Evolutionary conservation across 2,888 invertebrate genomes (phyloP).

Genomic region (Nemapogon koenigi): DNA sequence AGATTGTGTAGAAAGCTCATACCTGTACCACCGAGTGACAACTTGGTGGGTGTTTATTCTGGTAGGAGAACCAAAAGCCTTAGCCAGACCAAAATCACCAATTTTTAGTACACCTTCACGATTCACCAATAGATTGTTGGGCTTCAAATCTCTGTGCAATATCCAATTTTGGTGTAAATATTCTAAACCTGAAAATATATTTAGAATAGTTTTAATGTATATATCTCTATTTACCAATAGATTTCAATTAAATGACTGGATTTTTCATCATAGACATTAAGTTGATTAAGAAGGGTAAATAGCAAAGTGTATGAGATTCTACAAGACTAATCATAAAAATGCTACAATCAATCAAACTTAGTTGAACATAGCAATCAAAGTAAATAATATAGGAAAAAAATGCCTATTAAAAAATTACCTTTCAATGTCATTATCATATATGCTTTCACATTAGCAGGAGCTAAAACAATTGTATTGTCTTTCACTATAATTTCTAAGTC

Average conservation of each 20-base stretch:
- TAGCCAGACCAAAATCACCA: conserved; percentile 98
- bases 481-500: conserved; percentile 95
- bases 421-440: conserved; percentile 94
- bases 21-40: conserved; percentile 93
- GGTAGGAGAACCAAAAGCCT: conserved; percentile 96
- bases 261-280: no score
- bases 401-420: conserved; percentile 54
- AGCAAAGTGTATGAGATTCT: no score
- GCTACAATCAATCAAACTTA: no score
- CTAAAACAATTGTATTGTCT: conserved; percentile 86
- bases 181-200: conserved; percentile 81
- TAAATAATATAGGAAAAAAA: not conserved
- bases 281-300: no score
- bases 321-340: no score
- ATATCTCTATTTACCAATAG: no score
- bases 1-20: conserved; percentile 15
- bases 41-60: conserved; percentile 97
- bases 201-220: no score
- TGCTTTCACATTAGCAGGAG: conserved; percentile 92
- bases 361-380: not conserved
- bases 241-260: no score
- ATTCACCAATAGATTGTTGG: conserved; percentile 97
- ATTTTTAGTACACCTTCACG: conserved; percentile 92
- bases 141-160: conserved; percentile 97
- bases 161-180: conserved; percentile 97